phyloP scores from a whole-genome alignment of 2,113 vertebrate species.

The Athene cunicularia region DNA sequence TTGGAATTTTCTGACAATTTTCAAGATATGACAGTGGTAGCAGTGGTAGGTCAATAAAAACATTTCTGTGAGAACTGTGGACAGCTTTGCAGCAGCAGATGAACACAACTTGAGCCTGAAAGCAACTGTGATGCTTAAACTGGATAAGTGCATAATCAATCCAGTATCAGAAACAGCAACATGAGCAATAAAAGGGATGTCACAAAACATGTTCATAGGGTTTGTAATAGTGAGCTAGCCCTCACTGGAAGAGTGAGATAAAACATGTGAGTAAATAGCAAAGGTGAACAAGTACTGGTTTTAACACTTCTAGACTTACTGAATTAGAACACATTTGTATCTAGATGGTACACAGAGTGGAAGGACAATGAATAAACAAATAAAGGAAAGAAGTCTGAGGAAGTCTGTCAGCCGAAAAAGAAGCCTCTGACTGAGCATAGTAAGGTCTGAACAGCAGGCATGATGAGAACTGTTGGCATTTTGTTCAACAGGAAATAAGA shows the following conservation, averaged over 20 bases:
- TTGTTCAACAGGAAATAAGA: neutral
- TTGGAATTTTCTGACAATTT: neutral
- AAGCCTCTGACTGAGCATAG: neutral
- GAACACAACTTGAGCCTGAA: neutral
- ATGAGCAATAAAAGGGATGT: neutral
- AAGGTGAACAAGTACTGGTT: neutral
- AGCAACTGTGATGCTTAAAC: neutral
- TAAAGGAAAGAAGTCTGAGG: neutral
- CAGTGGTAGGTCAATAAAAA: neutral
- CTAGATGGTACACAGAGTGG: neutral
- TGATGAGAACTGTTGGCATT: neutral
- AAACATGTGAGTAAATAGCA: neutral
- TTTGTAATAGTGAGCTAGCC: neutral
- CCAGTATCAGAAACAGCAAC: neutral
- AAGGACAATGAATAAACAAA: neutral
- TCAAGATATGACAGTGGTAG: neutral
- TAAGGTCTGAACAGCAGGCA: neutral
- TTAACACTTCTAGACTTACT: neutral
- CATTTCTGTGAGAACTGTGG: neutral
- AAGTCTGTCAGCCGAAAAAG: neutral
- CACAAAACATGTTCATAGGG: rapidly evolving
- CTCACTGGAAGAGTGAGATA: neutral
- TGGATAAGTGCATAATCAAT: neutral
- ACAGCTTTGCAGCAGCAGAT: neutral
- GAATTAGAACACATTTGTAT: neutral